Percentiles rank a stretch among this genome's conserved stretches.
phyloP scores from a whole-genome alignment of 1,140 invertebrate species.

The Mactra quadrangularis region DNA sequence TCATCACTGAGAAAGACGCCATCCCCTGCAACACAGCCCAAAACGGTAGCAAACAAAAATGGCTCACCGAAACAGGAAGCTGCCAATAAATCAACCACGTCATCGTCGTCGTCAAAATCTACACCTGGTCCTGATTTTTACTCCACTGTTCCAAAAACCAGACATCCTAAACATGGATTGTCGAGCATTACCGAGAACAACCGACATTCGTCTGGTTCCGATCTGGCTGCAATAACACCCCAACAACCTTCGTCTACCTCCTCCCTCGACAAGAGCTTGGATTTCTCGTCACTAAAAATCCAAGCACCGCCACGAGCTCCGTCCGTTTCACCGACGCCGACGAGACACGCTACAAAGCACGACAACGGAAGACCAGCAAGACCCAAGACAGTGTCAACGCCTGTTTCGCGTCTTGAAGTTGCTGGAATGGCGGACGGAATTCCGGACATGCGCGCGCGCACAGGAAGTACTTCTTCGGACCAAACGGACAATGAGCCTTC shows the following conservation, averaged over 20 bases:
- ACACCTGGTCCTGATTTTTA: constrained; percentile 51
- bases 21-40: constrained; percentile 16
- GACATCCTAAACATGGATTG: constrained; percentile 67
- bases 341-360: constrained; percentile 26
- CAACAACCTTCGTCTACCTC: constrained; percentile 32
- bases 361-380: constrained; percentile 23
- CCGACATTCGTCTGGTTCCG: constrained; percentile 73
- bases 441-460: constrained; percentile 42
- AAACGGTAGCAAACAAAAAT: constrained; percentile 15
- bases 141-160: constrained; percentile 53
- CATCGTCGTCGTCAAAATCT: constrained; percentile 32
- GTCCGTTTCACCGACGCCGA: constrained; percentile 45
- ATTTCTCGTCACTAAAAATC: constrained; percentile 53
- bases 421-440: constrained; percentile 5
- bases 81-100: constrained; percentile 68
- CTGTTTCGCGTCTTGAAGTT: constrained; percentile 28
- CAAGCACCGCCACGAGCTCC: constrained; percentile 34
- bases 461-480: constrained; percentile 60
- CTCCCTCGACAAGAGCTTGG: constrained; percentile 34
- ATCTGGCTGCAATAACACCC: constrained; percentile 52
- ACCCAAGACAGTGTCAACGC: constrained; percentile 1
- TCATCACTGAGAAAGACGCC: constrained; percentile 40
- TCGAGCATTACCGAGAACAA: constrained; percentile 74
- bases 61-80: constrained; percentile 43
- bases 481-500: constrained; percentile 50